phyloP scores from a whole-genome alignment of 2,797 vertebrate species.

The Brotula barbata region DNA sequence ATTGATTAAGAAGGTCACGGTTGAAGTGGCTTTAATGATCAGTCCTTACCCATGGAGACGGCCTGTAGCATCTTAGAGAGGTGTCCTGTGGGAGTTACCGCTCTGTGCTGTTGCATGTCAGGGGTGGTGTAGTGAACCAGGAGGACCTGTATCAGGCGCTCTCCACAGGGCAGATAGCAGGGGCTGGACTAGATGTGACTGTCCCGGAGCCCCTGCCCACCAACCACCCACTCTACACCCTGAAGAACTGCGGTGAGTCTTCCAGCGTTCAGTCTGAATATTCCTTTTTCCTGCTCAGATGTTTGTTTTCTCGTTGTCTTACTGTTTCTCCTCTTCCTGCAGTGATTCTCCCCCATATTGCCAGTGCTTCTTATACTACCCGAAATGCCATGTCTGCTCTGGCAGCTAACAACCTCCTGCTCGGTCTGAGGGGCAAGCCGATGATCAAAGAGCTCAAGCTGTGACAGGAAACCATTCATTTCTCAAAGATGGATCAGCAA shows the following conservation, averaged over 20 bases:
- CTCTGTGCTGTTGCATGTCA: constrained; percentile 39
- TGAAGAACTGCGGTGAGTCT: constrained; percentile 79
- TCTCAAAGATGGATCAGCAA: neutral
- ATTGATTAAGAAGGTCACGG: too few species aligned
- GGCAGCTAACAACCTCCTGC: constrained; percentile 84
- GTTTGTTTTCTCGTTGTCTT: neutral
- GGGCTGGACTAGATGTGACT: constrained; percentile 77
- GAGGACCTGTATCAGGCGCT: constrained; percentile 80
- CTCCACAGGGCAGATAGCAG: constrained; percentile 72
- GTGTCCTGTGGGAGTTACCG: neutral
- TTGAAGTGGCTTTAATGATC: too few species aligned
- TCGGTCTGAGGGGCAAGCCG: constrained; percentile 77
- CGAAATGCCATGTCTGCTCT: constrained; percentile 84
- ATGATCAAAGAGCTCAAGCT: constrained; percentile 81
- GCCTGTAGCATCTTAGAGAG: too few species aligned
- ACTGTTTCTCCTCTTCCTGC: constrained; percentile 26
- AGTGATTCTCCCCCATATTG: constrained; percentile 87
- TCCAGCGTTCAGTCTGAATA: neutral
- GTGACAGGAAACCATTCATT: constrained; percentile 49
- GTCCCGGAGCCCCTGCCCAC: constrained; percentile 80
- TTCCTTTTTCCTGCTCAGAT: too few species aligned
- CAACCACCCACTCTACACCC: constrained; percentile 74
- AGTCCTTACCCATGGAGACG: too few species aligned
- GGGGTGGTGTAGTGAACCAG: constrained; percentile 80
- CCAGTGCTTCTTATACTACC: constrained; percentile 82